phyloP scores from a whole-genome alignment of 2,888 invertebrate species.

The Melipona bicolor region DNA sequence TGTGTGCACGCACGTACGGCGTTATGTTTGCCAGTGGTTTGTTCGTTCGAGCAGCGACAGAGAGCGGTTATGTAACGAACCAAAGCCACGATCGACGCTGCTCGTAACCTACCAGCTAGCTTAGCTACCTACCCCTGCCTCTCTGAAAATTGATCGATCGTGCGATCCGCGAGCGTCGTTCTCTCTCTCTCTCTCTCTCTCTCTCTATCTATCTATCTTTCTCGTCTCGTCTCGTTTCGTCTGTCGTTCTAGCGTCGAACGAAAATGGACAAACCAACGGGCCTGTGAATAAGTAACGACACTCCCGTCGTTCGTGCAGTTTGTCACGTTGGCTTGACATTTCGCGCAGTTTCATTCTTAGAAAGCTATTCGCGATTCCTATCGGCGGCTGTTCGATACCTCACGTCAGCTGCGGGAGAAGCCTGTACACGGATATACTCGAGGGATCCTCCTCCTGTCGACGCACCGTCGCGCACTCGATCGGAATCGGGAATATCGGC shows the following conservation, averaged over 20 bases:
- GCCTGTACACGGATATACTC: neutral
- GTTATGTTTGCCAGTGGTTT: constrained; percentile 11
- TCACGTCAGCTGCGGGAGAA: neutral
- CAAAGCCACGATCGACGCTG: constrained; percentile 1
- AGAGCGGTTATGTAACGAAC: constrained; percentile 48
- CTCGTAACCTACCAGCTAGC: constrained; percentile 2
- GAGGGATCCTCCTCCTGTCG: neutral
- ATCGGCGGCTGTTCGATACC: constrained; percentile 12
- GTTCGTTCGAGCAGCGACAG: neutral
- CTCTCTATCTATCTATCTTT: too few relatives aligned
- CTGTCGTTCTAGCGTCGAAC: neutral
- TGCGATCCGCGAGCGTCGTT: neutral
- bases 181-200: neutral
- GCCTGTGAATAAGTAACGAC: neutral
- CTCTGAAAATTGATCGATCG: constrained; percentile 50
- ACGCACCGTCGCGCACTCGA: neutral
- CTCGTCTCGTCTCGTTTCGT: neutral
- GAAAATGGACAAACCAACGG: neutral
- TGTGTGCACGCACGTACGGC: neutral
- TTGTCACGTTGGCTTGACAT: constrained; percentile 16
- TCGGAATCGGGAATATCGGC: neutral
- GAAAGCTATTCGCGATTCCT: neutral
- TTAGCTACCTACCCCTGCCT: neutral
- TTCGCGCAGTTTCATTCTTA: neutral
- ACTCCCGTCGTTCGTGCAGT: neutral